A percentile compares a stretch with the other conserved stretches of the same genome.
These are phyloP conservation scores for Sebastes matsubarae DNA, from an alignment of 2,797 vertebrate genomes.

Conservation along the genomic window DNA sequence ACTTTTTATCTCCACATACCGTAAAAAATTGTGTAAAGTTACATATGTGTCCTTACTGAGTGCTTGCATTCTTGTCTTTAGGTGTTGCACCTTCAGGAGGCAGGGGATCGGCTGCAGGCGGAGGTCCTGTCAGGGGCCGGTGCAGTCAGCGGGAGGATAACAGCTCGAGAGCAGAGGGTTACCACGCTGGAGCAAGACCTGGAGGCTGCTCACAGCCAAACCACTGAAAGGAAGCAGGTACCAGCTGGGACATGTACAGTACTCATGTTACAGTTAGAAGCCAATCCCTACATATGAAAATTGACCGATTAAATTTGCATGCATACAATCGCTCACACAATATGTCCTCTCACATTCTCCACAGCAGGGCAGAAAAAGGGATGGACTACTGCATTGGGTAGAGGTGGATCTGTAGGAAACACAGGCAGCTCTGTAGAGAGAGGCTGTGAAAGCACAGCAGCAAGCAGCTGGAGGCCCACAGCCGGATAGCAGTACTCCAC, in stretches of 20 bases:
- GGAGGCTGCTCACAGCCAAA: constrained; percentile 63
- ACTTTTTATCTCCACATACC: not conserved
- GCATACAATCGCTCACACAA: constrained; percentile 1
- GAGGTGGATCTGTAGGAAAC: constrained; percentile 75
- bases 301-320: constrained; percentile 10
- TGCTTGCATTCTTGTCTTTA: constrained; percentile 49
- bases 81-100: constrained; percentile 71
- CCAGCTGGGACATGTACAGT: constrained; percentile 8
- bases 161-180: constrained; percentile 60
- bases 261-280: not conserved
- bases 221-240: constrained; percentile 74
- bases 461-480: constrained; percentile 29
- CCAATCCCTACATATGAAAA: constrained; percentile 14
- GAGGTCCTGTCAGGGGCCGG: constrained; percentile 59
- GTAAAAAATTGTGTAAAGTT: not conserved
- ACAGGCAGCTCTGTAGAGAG: constrained; percentile 57
- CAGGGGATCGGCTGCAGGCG: constrained; percentile 57
- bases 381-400: constrained; percentile 65
- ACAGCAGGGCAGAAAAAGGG: constrained; percentile 67
- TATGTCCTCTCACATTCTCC: constrained; percentile 15
- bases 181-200: constrained; percentile 70
- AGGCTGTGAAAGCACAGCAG: constrained; percentile 64
- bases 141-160: constrained; percentile 65
- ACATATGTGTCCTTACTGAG: constrained; percentile 14
- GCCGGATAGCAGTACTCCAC: constrained; percentile 56